Conservation (phyloP, 2,113 vertebrate genomes). For the Oplegnathus fasciatus region DNA sequence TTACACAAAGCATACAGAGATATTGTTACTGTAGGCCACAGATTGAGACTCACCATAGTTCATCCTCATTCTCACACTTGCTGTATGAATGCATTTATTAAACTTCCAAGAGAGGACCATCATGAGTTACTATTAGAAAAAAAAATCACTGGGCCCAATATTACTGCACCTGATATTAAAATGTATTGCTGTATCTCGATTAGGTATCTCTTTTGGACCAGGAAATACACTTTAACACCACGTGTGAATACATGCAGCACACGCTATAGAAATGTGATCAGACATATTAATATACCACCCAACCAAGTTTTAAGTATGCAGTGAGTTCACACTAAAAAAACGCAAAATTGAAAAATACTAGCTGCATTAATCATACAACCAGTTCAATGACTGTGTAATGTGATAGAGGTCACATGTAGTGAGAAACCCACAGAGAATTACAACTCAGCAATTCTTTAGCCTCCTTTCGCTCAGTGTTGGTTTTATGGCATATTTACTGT, state of each 20-base stretch:
- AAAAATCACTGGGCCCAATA: not conserved
- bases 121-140: not conserved
- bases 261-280: not conserved
- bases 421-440: too few species aligned
- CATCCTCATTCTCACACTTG: not conserved
- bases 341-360: not conserved
- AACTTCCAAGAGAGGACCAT: not conserved
- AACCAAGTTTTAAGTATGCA: not conserved
- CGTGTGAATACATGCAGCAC: not conserved
- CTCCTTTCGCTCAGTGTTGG: not conserved
- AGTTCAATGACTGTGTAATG: not conserved
- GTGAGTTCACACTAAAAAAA: not conserved
- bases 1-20: conserved; percentile 35
- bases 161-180: not conserved
- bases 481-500: not conserved
- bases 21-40: conserved; percentile 5
- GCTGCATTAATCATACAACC: not conserved
- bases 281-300: not conserved
- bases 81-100: not conserved
- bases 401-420: not conserved
- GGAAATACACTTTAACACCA: not conserved
- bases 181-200: not conserved
- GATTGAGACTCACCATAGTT: not conserved
- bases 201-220: not conserved
- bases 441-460: too few species aligned